These are phyloP conservation scores for Yponomeuta cagnagella DNA, from an alignment of 2,888 invertebrate species.

Conservation along the genomic window DNA sequence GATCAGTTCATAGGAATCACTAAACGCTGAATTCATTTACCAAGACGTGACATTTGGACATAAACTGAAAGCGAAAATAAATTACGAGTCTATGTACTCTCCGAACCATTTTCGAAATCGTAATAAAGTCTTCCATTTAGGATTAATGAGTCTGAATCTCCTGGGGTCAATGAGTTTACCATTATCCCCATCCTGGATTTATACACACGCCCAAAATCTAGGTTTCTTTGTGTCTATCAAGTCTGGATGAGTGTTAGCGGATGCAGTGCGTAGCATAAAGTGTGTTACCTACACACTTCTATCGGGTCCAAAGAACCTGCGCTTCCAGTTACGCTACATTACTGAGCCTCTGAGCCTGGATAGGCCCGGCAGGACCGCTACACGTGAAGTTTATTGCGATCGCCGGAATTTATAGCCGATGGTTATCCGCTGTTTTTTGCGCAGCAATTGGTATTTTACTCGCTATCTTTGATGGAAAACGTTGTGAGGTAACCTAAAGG, in stretches of 20 bases:
- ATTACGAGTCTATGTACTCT: too few relatives aligned
- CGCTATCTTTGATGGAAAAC: background rate
- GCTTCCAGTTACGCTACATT: constrained; percentile 48
- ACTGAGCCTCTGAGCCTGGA: constrained; percentile 33
- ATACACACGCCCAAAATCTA: background rate
- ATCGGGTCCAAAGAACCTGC: constrained; percentile 23
- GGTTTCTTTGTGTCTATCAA: background rate
- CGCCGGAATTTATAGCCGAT: background rate
- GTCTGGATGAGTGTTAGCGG: background rate
- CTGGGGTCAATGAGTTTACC: too few relatives aligned
- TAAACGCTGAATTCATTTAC: too few relatives aligned
- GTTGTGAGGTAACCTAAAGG: too few relatives aligned
- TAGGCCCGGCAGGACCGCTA: constrained; percentile 32
- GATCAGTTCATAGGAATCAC: too few relatives aligned
- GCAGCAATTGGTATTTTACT: background rate
- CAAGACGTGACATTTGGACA: too few relatives aligned
- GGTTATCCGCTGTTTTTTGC: background rate
- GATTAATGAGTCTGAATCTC: too few relatives aligned
- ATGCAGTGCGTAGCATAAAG: background rate
- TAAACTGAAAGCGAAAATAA: too few relatives aligned
- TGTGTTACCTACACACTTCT: background rate
- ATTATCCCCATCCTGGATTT: too few relatives aligned
- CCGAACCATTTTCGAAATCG: too few relatives aligned
- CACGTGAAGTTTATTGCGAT: constrained; percentile 20
- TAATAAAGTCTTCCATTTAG: too few relatives aligned